Evolutionary conservation across 2,888 invertebrate species (phyloP).

Genomic region (Seira musarum): DNA sequence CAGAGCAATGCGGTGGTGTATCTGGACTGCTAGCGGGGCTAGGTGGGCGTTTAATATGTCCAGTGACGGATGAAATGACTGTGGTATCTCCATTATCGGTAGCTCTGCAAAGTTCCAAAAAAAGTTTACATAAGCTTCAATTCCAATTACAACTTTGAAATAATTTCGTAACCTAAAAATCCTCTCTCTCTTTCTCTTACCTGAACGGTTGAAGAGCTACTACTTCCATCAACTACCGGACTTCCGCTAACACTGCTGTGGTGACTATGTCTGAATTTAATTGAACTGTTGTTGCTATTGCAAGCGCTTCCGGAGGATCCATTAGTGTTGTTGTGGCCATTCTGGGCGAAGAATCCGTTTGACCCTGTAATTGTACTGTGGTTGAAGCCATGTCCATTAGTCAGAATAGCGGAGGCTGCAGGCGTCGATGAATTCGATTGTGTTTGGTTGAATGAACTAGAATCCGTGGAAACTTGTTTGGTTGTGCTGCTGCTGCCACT

Average conservation of each 20-base stretch:
- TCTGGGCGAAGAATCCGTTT: conserved; percentile 56
- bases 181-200: conserved; percentile 36
- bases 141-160: neutral
- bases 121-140: neutral
- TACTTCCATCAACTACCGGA: conserved; percentile 66
- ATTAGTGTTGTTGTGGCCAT: conserved; percentile 52
- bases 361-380: conserved; percentile 52
- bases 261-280: conserved; percentile 68
- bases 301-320: conserved; percentile 53
- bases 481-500: conserved; percentile 47
- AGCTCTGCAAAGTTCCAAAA: conserved; percentile 62
- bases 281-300: conserved; percentile 69
- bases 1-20: conserved; percentile 72
- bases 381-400: conserved; percentile 74
- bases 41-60: conserved; percentile 71
- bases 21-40: conserved; percentile 78
- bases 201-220: conserved; percentile 70
- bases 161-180: neutral
- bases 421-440: conserved; percentile 72
- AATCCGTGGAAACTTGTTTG: conserved; percentile 50
- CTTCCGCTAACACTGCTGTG: conserved; percentile 66
- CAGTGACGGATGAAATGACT: conserved; percentile 62
- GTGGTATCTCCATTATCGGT: conserved; percentile 67
- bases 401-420: conserved; percentile 72
- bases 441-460: conserved; percentile 70